Percentiles rank a stretch among this genome's conserved stretches.
Evolutionary conservation across 2,797 vertebrate genomes (phyloP).

Genomic region (Rousettus madagascariensis): DNA sequence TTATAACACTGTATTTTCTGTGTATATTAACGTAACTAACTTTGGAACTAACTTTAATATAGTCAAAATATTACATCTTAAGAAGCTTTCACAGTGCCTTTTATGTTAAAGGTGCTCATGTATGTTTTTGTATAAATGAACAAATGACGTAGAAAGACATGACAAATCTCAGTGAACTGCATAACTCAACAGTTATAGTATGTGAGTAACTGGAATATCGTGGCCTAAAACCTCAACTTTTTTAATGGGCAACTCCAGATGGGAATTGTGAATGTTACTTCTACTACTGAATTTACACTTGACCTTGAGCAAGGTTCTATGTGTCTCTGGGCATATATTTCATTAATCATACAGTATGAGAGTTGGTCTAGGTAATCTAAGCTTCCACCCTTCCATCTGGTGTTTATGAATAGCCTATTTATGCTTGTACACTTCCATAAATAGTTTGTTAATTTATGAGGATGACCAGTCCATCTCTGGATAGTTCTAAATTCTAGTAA

Average conservation of each 20-base stretch:
- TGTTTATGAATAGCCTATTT: background rate
- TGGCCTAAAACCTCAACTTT: background rate
- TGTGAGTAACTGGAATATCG: background rate
- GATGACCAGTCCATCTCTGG: background rate
- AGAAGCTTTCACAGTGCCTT: background rate
- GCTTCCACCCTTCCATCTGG: background rate
- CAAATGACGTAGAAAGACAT: background rate
- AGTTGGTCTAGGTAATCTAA: background rate
- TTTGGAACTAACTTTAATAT: slow-evolving; percentile 7
- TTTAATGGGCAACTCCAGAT: background rate
- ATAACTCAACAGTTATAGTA: background rate
- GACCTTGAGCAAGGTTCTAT: background rate
- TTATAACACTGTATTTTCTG: background rate
- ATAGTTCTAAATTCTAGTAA: background rate
- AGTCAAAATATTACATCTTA: slow-evolving; percentile 9
- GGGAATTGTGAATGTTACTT: background rate
- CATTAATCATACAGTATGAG: background rate
- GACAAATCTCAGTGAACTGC: background rate
- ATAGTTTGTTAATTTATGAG: background rate
- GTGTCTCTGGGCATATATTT: background rate
- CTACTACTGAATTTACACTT: background rate
- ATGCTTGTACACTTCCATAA: background rate
- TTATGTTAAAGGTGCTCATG: background rate
- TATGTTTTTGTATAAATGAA: background rate
- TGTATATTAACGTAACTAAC: background rate